Percentiles rank a stretch among this genome's conserved stretches.
These are phyloP conservation scores for Amphipyra tragopoginis DNA, from an alignment of 2,888 invertebrate genomes.

Conservation along the genomic window DNA sequence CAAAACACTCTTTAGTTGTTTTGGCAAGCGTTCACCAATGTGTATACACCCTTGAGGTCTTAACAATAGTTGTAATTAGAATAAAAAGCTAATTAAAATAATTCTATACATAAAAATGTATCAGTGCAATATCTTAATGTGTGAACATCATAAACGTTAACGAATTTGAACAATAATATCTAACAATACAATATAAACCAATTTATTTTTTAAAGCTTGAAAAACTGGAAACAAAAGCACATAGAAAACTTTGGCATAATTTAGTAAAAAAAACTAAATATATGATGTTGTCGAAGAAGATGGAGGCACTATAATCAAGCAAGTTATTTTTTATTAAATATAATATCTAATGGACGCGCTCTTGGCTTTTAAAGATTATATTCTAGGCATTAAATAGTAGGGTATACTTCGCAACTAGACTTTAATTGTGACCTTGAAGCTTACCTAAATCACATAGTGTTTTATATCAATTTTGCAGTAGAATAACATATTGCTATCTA, in stretches of 20 bases:
- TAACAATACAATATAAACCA: conserved; percentile 47
- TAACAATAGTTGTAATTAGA: background rate
- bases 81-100: conserved; percentile 6
- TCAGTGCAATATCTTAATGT: conserved; percentile 22
- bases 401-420: conserved; percentile 47
- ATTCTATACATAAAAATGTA: conserved; percentile 5
- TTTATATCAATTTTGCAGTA: conserved; percentile 23
- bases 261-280: conserved; percentile 24
- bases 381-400: conserved; percentile 48
- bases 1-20: background rate
- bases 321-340: conserved; percentile 24
- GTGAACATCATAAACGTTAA: conserved; percentile 44
- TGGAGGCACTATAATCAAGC: conserved; percentile 59
- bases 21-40: background rate
- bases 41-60: background rate
- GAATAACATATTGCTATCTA: conserved; percentile 41
- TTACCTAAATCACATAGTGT: conserved; percentile 48
- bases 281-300: conserved; percentile 22
- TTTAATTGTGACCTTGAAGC: conserved; percentile 48
- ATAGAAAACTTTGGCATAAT: conserved; percentile 53
- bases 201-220: conserved; percentile 51
- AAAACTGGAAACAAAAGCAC: conserved; percentile 38
- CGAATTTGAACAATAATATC: conserved; percentile 49
- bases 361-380: conserved; percentile 46
- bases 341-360: conserved; percentile 62